Evolutionary conservation across 2,888 invertebrate genomes (phyloP), one percentile per base, ranked within the genome.

Genomic region (Volucella inanis): DNA sequence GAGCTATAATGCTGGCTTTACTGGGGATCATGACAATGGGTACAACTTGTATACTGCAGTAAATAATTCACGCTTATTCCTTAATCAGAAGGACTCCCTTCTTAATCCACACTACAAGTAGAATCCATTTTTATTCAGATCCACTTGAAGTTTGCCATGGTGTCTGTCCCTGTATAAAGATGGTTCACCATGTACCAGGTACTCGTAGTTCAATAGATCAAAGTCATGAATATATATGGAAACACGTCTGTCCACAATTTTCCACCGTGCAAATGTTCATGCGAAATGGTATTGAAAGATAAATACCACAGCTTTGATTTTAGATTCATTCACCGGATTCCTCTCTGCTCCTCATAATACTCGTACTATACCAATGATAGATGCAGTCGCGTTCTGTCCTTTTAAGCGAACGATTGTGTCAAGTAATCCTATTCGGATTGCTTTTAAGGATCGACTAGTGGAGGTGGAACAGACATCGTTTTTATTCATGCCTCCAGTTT

Each of bases 171-270:
- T 45, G n/a, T 41, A 22, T 38, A 10, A 43, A 38, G 41, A 45
- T 50, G n/a, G 31, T 47, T 3, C 8, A 61, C 15, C 9, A 70
- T 59, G 57, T 4, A n/a, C n/a, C n/a, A 31, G 31, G 31, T 6
- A 31, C 31, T 31, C 31, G 31, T 31, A 77, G 18, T 70, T 78
- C 78, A 22, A 70, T 68, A 70, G 83, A 83, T 84, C 79, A 75
- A 84, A 79, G 83, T 75, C 79, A 84, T 84, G 79, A 79, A 84
- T 79, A 79, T 70, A 84, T 79, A 75, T 74, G 55, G 22, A 45
- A 45, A 39, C 45, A 50, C 74, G 83, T 59, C 75, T 78, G 68
- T 61, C 67, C 77, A 54, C 52, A 50, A 64, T 81, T 47, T 43
- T 15, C n/a, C 8, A 9, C 71, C 52, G 49, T 55, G 52, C 45